Evolutionary conservation across 2,888 invertebrate species (phyloP).

Genomic region (Diarsia brunnea): DNA sequence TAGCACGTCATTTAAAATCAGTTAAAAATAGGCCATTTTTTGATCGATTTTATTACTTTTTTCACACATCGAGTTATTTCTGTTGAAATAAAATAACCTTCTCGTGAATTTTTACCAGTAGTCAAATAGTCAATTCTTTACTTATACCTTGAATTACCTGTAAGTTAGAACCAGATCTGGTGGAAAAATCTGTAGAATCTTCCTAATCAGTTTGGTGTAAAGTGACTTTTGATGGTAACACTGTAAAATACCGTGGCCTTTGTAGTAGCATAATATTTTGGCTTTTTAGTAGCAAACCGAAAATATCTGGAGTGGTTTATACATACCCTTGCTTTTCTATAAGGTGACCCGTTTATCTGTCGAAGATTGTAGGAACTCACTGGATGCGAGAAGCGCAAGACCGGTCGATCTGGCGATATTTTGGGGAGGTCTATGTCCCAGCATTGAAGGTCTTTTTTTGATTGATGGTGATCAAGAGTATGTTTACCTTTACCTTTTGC

Average conservation of each 20-base stretch:
- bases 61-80: too few relatives aligned
- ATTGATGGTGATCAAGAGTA: slow-evolving; percentile 3
- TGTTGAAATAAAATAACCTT: too few relatives aligned
- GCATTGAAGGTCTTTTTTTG: not conserved
- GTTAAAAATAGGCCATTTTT: too few relatives aligned
- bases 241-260: not conserved
- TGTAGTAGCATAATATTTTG: not conserved
- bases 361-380: not conserved
- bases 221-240: not conserved
- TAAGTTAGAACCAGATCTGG: slow-evolving; percentile 1
- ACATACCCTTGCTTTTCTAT: not conserved
- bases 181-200: not conserved
- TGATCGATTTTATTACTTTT: too few relatives aligned
- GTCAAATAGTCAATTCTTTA: too few relatives aligned
- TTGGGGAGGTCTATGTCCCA: not conserved
- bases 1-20: too few relatives aligned
- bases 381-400: not conserved
- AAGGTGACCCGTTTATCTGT: not conserved
- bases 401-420: not conserved
- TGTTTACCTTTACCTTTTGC: slow-evolving; percentile 93
- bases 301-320: not conserved
- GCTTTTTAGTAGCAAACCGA: not conserved
- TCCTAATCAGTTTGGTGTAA: not conserved
- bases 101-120: too few relatives aligned
- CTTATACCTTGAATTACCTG: not conserved